These are phyloP conservation scores for Steinernema feltiae DNA, from an alignment of 1,140 invertebrate species.

Conservation along the genomic window DNA sequence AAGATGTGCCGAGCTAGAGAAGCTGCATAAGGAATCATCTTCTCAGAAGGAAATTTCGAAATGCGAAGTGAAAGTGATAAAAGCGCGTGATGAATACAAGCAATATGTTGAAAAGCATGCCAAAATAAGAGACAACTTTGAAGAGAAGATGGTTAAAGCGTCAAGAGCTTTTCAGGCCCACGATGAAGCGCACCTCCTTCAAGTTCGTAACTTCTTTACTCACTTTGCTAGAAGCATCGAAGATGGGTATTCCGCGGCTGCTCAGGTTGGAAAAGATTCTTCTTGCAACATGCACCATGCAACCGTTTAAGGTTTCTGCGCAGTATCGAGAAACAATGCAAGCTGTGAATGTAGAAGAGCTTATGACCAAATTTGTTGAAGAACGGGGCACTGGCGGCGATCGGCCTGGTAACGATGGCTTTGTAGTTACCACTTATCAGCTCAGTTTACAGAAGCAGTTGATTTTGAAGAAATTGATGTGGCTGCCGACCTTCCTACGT, in stretches of 20 bases:
- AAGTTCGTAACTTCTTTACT: slow-evolving; percentile 22
- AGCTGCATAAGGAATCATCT: slow-evolving; percentile 40
- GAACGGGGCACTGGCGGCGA: slow-evolving; percentile 52
- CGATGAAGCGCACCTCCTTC: slow-evolving; percentile 41
- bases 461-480: slow-evolving; percentile 23
- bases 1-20: slow-evolving; percentile 46
- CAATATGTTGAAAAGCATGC: slow-evolving; percentile 55
- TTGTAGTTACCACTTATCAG: neutral
- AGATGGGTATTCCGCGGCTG: slow-evolving; percentile 7
- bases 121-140: slow-evolving; percentile 48
- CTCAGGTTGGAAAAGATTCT: neutral
- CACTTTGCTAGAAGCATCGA: slow-evolving; percentile 25
- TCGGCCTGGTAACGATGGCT: slow-evolving; percentile 39
- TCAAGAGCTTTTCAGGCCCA: slow-evolving; percentile 41
- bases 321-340: slow-evolving; percentile 47
- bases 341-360: slow-evolving; percentile 46
- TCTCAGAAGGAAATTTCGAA: slow-evolving; percentile 18
- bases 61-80: slow-evolving; percentile 37
- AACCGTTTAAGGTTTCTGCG: slow-evolving; percentile 37
- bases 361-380: slow-evolving; percentile 51
- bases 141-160: slow-evolving; percentile 49
- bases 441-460: slow-evolving; percentile 16
- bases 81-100: slow-evolving; percentile 54
- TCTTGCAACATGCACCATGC: slow-evolving; percentile 9
- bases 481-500: neutral